phyloP scores from a whole-genome alignment of 2,888 invertebrate genomes.

The Cyclophora punctaria region DNA sequence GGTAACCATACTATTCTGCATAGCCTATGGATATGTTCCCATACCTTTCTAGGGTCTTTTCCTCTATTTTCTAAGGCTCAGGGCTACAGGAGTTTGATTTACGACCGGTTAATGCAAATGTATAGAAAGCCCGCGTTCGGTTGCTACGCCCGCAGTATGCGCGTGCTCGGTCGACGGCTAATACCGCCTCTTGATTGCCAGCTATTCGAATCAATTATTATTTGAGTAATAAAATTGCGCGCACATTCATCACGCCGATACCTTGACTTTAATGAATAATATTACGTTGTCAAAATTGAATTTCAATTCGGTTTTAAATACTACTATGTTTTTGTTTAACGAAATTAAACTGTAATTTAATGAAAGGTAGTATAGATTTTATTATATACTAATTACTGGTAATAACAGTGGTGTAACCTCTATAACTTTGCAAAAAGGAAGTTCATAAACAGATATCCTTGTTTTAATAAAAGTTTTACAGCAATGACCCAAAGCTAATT shows the following conservation, averaged over 20 bases:
- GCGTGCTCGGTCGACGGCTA: conserved; percentile 32
- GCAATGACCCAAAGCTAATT: no score
- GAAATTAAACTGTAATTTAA: no score
- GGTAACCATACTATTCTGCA: no score
- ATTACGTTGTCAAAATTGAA: conserved; percentile 11
- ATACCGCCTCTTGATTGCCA: conserved; percentile 31
- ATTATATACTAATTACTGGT: no score
- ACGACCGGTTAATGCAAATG: conserved; percentile 60
- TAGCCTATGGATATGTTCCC: no score
- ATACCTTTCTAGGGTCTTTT: conserved; percentile 2
- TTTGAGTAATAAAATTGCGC: conserved; percentile 33
- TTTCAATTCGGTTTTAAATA: no score
- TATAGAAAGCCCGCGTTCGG: conserved; percentile 42
- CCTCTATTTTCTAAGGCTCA: conserved; percentile 27
- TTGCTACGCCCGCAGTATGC: conserved; percentile 23
- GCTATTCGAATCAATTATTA: conserved; percentile 48
- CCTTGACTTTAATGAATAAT: conserved; percentile 15
- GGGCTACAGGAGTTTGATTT: conserved; percentile 53
- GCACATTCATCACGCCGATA: conserved; percentile 32
- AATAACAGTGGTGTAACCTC: no score
- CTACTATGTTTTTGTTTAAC: no score
- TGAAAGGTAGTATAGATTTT: no score
- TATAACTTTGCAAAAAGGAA: no score
- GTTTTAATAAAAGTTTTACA: no score
- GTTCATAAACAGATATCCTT: no score